Conservation (phyloP, 2,888 invertebrate species). For the Stenurella melanura region DNA sequence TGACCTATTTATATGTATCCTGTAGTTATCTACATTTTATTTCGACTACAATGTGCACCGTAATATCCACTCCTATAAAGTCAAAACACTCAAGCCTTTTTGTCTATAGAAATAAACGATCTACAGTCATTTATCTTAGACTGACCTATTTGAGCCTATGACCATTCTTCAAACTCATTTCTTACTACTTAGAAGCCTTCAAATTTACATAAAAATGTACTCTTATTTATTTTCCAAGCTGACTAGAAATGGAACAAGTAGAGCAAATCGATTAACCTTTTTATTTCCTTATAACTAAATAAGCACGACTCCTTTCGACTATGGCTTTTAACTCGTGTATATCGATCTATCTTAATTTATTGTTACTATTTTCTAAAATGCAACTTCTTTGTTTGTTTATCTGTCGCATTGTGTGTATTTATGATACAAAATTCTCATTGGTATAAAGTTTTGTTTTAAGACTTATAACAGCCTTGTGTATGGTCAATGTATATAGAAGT, state of each 20-base stretch:
- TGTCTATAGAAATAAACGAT: background rate
- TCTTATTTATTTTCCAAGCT: background rate
- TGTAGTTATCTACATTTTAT: background rate
- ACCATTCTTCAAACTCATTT: constrained; percentile 1
- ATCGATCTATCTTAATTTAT: too few species aligned
- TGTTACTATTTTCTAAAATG: too few species aligned
- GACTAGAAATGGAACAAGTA: background rate
- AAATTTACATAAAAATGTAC: constrained; percentile 3
- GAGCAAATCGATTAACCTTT: background rate
- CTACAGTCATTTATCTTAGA: background rate
- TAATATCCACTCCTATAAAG: background rate
- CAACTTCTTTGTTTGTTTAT: too few species aligned
- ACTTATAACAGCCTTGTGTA: too few species aligned
- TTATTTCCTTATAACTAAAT: background rate
- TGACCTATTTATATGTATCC: background rate
- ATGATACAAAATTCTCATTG: background rate
- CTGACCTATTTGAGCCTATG: constrained; percentile 7
- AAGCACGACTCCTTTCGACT: too few species aligned
- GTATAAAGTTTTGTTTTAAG: too few species aligned
- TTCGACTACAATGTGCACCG: background rate
- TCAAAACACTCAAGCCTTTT: constrained; percentile 3
- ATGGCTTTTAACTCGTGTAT: too few species aligned
- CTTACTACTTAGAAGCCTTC: background rate
- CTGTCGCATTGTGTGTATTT: too few species aligned
- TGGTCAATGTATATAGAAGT: too few species aligned